Conservation (phyloP, 2,113 vertebrate species). For the Seriola rivoliana region DNA sequence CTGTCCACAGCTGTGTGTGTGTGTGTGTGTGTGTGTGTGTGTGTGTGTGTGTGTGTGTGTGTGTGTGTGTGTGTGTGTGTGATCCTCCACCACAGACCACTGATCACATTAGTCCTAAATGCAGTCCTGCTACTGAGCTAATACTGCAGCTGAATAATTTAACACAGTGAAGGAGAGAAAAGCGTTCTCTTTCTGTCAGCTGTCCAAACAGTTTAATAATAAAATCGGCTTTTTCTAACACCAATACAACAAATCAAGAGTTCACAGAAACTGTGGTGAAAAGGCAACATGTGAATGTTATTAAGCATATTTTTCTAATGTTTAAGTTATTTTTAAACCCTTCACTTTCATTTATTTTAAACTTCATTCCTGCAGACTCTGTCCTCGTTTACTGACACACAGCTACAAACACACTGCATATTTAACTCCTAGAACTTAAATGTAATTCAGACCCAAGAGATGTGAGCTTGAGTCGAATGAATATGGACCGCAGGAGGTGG, state of each 20-base stretch:
- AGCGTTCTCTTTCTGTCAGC: constrained; percentile 38
- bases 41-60: constrained; percentile 13
- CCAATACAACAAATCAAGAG: background rate
- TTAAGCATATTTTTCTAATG: background rate
- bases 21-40: constrained; percentile 14
- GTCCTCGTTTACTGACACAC: background rate
- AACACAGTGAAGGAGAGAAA: constrained; percentile 57
- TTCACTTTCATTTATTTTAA: background rate
- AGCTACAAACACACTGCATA: background rate
- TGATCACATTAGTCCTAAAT: constrained; percentile 70
- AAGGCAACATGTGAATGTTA: background rate
- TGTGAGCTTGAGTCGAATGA: constrained; percentile 11
- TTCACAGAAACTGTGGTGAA: background rate
- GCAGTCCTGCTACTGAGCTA: constrained; percentile 72
- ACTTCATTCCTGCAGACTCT: background rate
- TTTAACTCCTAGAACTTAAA: constrained; percentile 8
- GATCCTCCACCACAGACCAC: constrained; percentile 71
- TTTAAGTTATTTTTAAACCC: background rate
- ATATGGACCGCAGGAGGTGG: constrained; percentile 27
- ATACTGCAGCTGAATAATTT: constrained; percentile 78
- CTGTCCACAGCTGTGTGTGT: background rate
- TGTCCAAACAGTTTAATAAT: constrained; percentile 34
- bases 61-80: background rate
- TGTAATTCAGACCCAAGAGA: constrained; percentile 32
- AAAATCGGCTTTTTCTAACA: background rate